Percentiles rank a stretch among this genome's conserved stretches.
These are phyloP conservation scores for Urocyon cinereoargenteus DNA, from an alignment of 2,797 vertebrate species.

Conservation along the genomic window DNA sequence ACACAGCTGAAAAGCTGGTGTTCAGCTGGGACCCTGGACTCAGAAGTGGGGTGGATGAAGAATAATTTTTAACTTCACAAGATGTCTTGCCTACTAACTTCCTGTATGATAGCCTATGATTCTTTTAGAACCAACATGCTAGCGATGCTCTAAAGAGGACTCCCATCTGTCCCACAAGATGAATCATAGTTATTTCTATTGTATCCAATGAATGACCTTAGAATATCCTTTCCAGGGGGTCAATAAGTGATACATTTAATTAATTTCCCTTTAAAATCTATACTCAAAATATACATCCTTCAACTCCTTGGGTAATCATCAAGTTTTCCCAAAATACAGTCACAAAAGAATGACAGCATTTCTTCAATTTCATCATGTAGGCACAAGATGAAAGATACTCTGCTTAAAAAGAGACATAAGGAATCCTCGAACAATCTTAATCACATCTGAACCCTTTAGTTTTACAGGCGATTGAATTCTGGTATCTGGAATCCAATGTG, in stretches of 20 bases:
- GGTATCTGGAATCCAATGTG: not conserved
- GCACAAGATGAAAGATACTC: not conserved
- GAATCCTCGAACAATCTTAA: not conserved
- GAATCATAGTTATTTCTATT: conserved; percentile 71
- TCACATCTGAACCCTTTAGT: not conserved
- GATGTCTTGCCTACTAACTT: conserved; percentile 54
- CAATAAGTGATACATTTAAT: conserved; percentile 37
- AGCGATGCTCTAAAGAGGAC: conserved; percentile 50
- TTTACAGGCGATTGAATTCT: not conserved
- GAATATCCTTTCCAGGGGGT: not conserved
- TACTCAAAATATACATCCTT: not conserved
- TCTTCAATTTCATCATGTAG: not conserved
- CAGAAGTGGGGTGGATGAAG: conserved; percentile 9
- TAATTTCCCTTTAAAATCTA: not conserved
- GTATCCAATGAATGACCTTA: conserved; percentile 53
- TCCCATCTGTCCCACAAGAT: conserved; percentile 70
- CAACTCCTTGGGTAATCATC: not conserved
- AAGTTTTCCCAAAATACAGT: not conserved
- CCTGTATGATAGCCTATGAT: conserved; percentile 55
- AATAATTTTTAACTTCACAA: conserved; percentile 1
- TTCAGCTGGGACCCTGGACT: not conserved
- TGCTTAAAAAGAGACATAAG: not conserved
- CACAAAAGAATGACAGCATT: not conserved
- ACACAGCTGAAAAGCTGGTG: not conserved
- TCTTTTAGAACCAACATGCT: conserved; percentile 61